Conservation (phyloP, 92 coral and sea anemone genomes). For the Epizoanthus ramosus region DNA sequence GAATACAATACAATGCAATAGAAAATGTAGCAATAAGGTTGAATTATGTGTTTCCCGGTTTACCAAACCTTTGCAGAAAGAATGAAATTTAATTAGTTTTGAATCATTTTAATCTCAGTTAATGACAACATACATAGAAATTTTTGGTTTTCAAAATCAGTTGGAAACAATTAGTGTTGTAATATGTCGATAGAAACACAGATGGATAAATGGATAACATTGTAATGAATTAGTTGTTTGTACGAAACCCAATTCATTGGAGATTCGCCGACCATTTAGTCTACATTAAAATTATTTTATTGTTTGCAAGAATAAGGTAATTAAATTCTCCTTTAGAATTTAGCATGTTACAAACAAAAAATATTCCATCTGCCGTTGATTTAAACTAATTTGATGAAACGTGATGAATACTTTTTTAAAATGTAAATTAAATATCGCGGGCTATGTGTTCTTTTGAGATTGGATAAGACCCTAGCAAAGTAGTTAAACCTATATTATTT, state of each 20-base stretch:
- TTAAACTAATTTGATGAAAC: not conserved
- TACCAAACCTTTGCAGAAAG: slow-evolving; percentile 9
- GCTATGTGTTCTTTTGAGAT: not conserved
- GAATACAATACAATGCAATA: no score
- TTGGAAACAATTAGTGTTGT: not conserved
- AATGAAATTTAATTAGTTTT: not conserved
- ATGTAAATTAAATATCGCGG: not conserved
- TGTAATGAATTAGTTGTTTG: not conserved
- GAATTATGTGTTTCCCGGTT: not conserved
- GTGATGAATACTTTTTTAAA: not conserved
- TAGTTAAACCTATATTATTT: not conserved
- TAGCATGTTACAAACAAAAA: not conserved
- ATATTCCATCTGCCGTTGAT: not conserved
- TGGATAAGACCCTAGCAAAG: not conserved
- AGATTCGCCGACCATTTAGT: not conserved
- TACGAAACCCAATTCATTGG: not conserved
- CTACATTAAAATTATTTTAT: not conserved
- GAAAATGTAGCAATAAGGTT: no score
- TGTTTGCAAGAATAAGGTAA: slow-evolving; percentile 4
- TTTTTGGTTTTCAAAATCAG: not conserved
- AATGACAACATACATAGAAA: not conserved
- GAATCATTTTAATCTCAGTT: not conserved
- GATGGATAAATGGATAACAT: not conserved
- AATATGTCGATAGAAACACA: not conserved
- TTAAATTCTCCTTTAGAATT: not conserved